Evolutionary conservation across 2,888 invertebrate species (phyloP), one percentile per base, ranked within the genome.

Genomic region (Trissolcus japonicus): DNA sequence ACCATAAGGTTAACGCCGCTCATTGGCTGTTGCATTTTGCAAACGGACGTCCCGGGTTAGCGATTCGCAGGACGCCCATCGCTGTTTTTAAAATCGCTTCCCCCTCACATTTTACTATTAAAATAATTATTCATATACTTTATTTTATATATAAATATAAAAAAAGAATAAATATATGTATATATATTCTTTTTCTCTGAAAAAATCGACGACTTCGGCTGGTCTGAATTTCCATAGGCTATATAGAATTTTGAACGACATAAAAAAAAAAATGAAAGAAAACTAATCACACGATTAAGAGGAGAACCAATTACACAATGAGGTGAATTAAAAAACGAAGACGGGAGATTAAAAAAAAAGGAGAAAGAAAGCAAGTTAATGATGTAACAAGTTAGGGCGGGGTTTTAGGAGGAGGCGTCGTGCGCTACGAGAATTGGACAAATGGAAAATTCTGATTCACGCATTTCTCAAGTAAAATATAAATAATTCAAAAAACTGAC

Each of bases 161-260:
- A 43, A 57, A 59, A 63, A 79, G 78, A 63, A 65, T 60, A 60
- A 48, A 72, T 54, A 72, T 60, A 65, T 73, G 17, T 63, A 56
- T 66, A 72, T 71, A 69, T 79, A 77, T 76, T 69, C 69, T 79
- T 80, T 80, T 76, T 77, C 80, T 76, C 76, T 76, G 72, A 46
- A 79, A 72, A 79, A 83, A 86, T 84, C 83, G 79, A 86, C 86
- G 83, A 86, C 87, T 87, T 87, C 87, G 87, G 87, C 87, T 87
- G 87, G 87, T 87, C 87, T 87, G 87, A 87, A 87, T 87, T 86
- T 85, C 85, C 83, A 83, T 87, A 87, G 86, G 82, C 75, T 79
- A 81, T 82, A 83, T 86, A 85, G 84, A 81, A 81, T 82, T 81
- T 82, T 80, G 82, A 82, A 75, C 78, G 62, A 80, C 71, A 43